Evolutionary conservation across 2,113 vertebrate genomes (phyloP).

Genomic region (Cebus imitator): DNA sequence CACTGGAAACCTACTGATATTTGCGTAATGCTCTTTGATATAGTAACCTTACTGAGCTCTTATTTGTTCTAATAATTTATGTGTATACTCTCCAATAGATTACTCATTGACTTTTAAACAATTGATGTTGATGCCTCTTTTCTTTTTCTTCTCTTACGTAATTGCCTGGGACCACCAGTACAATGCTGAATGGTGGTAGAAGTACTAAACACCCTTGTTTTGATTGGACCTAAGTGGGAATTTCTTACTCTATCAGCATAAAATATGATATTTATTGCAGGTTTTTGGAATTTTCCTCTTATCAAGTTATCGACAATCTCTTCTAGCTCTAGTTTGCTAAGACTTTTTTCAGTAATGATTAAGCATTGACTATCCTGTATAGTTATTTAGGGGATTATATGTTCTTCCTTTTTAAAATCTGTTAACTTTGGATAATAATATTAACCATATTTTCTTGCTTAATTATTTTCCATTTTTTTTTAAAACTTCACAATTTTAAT

Average conservation of each 20-base stretch:
- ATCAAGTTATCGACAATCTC: background rate
- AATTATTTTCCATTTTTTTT: background rate
- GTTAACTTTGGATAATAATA: background rate
- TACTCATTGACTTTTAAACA: background rate
- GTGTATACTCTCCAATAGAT: background rate
- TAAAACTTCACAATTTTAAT: background rate
- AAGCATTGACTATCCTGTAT: background rate
- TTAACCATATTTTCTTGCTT: background rate
- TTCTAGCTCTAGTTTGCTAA: background rate
- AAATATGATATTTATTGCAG: background rate
- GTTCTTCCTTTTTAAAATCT: background rate
- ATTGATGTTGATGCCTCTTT: background rate
- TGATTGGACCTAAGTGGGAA: background rate
- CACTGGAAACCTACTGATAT: background rate
- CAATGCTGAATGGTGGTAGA: background rate
- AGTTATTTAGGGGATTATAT: background rate
- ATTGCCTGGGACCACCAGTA: background rate
- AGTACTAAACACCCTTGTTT: background rate
- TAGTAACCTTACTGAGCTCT: background rate
- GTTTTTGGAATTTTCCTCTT: background rate
- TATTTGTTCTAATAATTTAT: background rate
- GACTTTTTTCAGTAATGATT: background rate
- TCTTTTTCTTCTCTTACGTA: background rate
- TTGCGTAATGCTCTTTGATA: background rate
- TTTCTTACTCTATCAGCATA: background rate